Evolutionary conservation across 1,140 invertebrate genomes (phyloP), one percentile per base, ranked within the genome.

Genomic region (Phthorimaea operculella): DNA sequence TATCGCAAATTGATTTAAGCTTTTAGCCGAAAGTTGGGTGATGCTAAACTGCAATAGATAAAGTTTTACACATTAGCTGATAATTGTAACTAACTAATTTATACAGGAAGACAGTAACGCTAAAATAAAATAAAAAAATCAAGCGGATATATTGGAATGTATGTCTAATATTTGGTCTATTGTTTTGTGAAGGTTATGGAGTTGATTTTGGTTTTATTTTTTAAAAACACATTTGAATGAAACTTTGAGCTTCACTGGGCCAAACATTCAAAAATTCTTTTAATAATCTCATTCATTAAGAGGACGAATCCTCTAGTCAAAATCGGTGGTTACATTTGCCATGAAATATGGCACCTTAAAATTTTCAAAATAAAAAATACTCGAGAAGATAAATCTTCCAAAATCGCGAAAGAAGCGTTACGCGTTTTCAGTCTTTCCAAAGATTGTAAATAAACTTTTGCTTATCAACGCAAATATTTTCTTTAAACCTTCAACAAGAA

Each of bases 101-200:
- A 28, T 71, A 72, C 58, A 74, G 72, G 72, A 74, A 72, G 72
- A 74, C 72, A 64, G 61, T 63, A 63, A 60, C 51, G 59, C 53
- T 63, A 60, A 60, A 2, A 55, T 60, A 56, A 51, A 54, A 55
- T 63, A 51, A 52, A 62, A 54, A 59, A 63, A 58, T 44, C 52
- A 70, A 57, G 62, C 63, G 58, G 54, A 28, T 28, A 69, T 63
- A 66, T 63, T 66, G 66, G 56, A 66, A 66, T 68, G 63, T 55
- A 58, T 59, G 58, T 57, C 57, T 65, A 58, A 63, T 63, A 72
- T 80, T 80, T 78, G 70, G 70, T 69, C 73, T 62, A 49, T 59
- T 52, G 63, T 66, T 62, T 61, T 62, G 66, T 68, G 49, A 16
- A 18, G 21, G 21, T 28, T 28, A 6, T 28, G 21, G 21, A 28